Evolutionary conservation across 2,888 invertebrate genomes (phyloP), one percentile per base, ranked within the genome.

Genomic region (Nomada goodeniana): DNA sequence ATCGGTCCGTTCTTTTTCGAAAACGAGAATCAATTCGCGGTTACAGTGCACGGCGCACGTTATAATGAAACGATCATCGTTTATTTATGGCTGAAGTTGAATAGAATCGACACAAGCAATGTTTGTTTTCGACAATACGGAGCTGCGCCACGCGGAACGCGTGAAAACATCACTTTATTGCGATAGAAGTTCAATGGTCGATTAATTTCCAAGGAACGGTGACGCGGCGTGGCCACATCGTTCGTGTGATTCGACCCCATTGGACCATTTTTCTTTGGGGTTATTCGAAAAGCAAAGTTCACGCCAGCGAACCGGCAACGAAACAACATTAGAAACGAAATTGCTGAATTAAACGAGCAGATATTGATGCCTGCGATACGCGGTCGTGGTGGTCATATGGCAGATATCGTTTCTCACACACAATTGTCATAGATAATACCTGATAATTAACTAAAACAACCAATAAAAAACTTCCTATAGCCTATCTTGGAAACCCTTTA

Each of bases 1-100:
- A 92, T 93, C 82, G 91, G 91, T 55, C 92, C 92, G 60, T 92
- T 89, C 69, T 91, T 92, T 75, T 91, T 89, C 67, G 86, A 92
- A 91, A 88, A 92, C 79, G 67, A n/a, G 10, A 36, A 13, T 20
- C 55, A 36, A 36, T 4, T n/a, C 7, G 60, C 36, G 5, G 36
- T 36, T 36, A 18, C 60, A 60, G 36, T 36, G 36, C 36, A 18
- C 5, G 18, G 26, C 26, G 57, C 10, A 26, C 13, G 13, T 11
- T 26, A 57, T 55, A 55, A 55, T 55, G 55, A 55, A 55, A 55
- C n/a, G 55, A 55, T 55, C 23, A 55, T 55, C n/a, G 23, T 23
- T 55, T 55, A 55, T 55, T 18, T 7, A 55, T 55, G 50, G 50
- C 50, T 50, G 50, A 50, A 15, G 15, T 50, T 50, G 15, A 50